A percentile compares a stretch with the other conserved stretches of the same genome.
phyloP scores from a whole-genome alignment of 2,888 invertebrate species.

The Agonopterix subpropinquella region DNA sequence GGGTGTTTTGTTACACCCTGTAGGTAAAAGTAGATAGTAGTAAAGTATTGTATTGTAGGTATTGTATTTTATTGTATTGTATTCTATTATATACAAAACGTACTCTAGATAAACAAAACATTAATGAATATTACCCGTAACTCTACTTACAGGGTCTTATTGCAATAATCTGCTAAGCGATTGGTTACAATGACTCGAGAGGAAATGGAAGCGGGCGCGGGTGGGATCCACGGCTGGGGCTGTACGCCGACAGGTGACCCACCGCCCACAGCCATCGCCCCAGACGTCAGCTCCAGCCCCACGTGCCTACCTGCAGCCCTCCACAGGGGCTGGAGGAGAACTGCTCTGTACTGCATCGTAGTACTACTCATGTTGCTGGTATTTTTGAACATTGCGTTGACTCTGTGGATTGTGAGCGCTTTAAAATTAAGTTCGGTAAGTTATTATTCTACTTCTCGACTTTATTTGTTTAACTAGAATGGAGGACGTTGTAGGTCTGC shows the following conservation, averaged over 20 bases:
- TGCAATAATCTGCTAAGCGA: constrained; percentile 20
- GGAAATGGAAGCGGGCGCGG: constrained; percentile 27
- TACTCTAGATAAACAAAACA: constrained; percentile 17
- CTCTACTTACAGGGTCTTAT: constrained; percentile 38
- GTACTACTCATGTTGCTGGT: constrained; percentile 90
- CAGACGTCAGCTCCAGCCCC: constrained; percentile 20
- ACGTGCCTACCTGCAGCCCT: constrained; percentile 40
- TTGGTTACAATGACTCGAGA: constrained; percentile 34
- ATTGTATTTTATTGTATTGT: too few relatives aligned
- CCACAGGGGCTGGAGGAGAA: constrained; percentile 90
- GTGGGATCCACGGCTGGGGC: constrained; percentile 57
- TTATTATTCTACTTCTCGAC: neutral
- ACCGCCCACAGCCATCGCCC: constrained; percentile 29
- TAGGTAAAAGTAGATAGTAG: too few relatives aligned
- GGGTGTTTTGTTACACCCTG: too few relatives aligned
- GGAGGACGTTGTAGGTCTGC: too few relatives aligned
- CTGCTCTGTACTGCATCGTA: constrained; percentile 92
- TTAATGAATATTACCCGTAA: constrained; percentile 33
- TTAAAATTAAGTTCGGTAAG: constrained; percentile 95
- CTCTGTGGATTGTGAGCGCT: constrained; percentile 96
- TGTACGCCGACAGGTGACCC: constrained; percentile 62
- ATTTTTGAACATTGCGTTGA: constrained; percentile 94
- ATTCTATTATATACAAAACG: neutral
- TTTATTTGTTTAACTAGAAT: neutral
- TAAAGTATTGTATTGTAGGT: too few relatives aligned